Evolutionary conservation across 2,888 invertebrate genomes (phyloP), one percentile per base, ranked within the genome.

Genomic region (Melanophora roralis): DNA sequence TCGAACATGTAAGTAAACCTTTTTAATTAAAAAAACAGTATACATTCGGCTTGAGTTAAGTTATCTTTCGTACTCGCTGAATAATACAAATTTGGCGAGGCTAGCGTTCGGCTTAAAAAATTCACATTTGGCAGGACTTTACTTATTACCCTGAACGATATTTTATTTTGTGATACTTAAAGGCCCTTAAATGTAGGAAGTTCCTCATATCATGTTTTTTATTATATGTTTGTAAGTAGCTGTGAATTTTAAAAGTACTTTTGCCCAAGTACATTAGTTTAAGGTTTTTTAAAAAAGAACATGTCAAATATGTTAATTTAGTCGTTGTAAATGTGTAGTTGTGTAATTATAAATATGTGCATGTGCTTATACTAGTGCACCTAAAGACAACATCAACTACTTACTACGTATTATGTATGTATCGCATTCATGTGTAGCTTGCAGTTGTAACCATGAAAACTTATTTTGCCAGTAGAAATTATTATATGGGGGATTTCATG

Each of bases 181-280:
- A 68, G 68, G 67, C 57, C 68, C 76, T 76, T 72, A 76, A 76
- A 76, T 57, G 55, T 68, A 76, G 80, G 76, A 80, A 80, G 80
- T 80, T 80, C 64, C 76, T 59, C 57, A 79, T 68, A 68, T 57
- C 49, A 59, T 12, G 1, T 62, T 27, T 36, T 49, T n/a, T n/a
- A n/a, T n/a, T 64, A 12, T 34, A 27, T n/a, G 12, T 57, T 57
- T 32, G 53, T 72, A 34, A 53, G 45, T 68, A 72, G 62, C 72
- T 53, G 59, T 78, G 64, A 64, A 76, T 64, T 74, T 43, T 16
- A 59, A 67, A 78, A 72, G 47, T 49, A 23, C n/a, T n/a, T n/a
- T n/a, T 51, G 40, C 49, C 38, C 57, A 53, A 72, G 53, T 55
- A 32, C 21, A 36, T 49, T 49, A 57, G 7, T 32, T 1, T n/a